Percentiles rank a stretch among this genome's conserved stretches.
Evolutionary conservation across 2,113 vertebrate species (phyloP).

Genomic region (Heterotis niloticus): DNA sequence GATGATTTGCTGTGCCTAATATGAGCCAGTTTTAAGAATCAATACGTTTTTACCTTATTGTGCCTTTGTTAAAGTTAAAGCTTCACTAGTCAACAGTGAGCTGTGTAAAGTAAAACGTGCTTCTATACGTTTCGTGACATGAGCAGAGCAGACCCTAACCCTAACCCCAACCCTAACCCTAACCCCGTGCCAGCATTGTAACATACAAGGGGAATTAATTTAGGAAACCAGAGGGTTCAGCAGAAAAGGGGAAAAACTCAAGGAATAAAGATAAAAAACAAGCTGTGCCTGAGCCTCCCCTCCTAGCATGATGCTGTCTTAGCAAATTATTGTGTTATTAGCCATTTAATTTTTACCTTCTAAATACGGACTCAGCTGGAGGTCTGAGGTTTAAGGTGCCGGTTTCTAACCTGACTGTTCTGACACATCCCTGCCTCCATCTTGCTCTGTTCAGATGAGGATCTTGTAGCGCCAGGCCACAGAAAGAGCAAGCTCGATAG

Average conservation of each 20-base stretch:
- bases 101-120: too few relatives aligned
- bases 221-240: background rate
- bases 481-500: too few relatives aligned
- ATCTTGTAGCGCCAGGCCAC: too few relatives aligned
- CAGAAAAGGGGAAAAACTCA: background rate
- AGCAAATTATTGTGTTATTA: slow-evolving; percentile 5
- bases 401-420: background rate
- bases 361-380: background rate
- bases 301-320: background rate
- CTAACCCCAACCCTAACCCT: too few relatives aligned
- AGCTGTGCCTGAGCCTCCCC: background rate
- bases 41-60: too few relatives aligned
- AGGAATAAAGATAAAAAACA: too few relatives aligned
- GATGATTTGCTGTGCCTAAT: background rate
- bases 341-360: background rate
- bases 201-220: background rate
- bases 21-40: background rate
- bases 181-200: background rate
- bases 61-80: too few relatives aligned
- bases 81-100: too few relatives aligned
- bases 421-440: too few relatives aligned
- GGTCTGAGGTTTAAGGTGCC: background rate
- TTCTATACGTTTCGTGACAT: background rate
- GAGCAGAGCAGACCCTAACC: background rate
- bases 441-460: too few relatives aligned